These are phyloP conservation scores for Spilosoma lubricipeda DNA, from an alignment of 2,888 invertebrate genomes.

Conservation along the genomic window DNA sequence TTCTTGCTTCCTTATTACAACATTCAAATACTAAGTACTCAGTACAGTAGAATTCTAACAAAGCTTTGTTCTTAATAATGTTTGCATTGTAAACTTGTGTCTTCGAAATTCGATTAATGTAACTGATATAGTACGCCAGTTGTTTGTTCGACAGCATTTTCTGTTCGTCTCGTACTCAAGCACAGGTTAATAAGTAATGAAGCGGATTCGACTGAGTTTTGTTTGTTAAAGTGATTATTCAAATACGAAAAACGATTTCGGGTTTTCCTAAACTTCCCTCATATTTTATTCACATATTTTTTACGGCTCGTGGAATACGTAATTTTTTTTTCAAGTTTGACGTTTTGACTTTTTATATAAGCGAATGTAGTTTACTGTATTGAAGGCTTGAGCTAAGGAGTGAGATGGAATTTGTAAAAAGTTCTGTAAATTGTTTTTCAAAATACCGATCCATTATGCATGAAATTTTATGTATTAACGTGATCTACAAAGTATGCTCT, in stretches of 20 bases:
- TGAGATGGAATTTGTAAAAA: neutral
- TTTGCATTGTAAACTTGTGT: conserved; percentile 21
- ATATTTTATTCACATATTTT: conserved; percentile 85
- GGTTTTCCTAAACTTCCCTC: conserved; percentile 82
- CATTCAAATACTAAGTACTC: no score
- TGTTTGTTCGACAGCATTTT: conserved; percentile 45
- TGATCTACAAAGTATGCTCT: neutral
- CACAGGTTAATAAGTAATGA: conserved; percentile 85
- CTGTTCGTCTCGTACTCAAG: conserved; percentile 72
- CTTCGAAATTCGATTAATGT: conserved; percentile 46
- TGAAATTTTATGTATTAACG: neutral
- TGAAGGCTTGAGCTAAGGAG: conserved; percentile 26
- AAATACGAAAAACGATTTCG: conserved; percentile 85
- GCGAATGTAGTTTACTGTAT: conserved; percentile 45
- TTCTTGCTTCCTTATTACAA: neutral
- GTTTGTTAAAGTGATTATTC: conserved; percentile 86
- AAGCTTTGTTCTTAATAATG: conserved; percentile 19
- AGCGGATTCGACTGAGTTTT: conserved; percentile 80
- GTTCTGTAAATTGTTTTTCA: neutral
- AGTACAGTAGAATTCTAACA: conserved; percentile 14
- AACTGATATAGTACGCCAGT: conserved; percentile 24
- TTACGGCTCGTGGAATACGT: conserved; percentile 78
- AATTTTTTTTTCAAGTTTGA: conserved; percentile 74
- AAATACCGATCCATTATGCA: neutral
- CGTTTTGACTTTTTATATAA: conserved; percentile 50